Evolutionary conservation across 2,113 vertebrate genomes (phyloP).

Genomic region (Polypterus bichir): DNA sequence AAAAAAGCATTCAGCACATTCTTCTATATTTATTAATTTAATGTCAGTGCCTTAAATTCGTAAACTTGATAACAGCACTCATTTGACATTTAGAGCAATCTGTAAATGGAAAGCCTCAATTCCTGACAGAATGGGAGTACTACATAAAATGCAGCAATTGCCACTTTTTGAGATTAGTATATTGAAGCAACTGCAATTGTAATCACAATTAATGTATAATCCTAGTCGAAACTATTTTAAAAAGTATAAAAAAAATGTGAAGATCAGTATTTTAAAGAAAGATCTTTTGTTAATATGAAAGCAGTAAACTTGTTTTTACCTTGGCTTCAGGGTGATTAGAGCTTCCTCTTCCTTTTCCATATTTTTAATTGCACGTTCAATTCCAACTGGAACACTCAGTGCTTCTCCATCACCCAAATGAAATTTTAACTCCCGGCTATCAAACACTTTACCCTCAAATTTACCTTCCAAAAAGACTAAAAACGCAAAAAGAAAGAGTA

Average conservation of each 20-base stretch:
- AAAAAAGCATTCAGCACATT: too few species aligned
- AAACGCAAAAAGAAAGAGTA: constrained; percentile 4
- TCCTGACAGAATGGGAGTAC: too few species aligned
- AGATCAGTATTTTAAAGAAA: not conserved
- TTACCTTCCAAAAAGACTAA: constrained; percentile 70
- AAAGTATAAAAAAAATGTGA: not conserved
- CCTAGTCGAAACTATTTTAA: not conserved
- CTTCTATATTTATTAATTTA: too few species aligned
- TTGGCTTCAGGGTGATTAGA: constrained; percentile 70
- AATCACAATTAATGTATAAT: too few species aligned
- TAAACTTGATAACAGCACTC: too few species aligned
- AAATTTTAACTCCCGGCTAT: constrained; percentile 75
- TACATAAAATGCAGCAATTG: too few species aligned
- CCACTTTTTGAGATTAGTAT: too few species aligned
- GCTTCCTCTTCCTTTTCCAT: constrained; percentile 90
- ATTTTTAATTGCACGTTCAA: constrained; percentile 78
- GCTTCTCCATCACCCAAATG: constrained; percentile 78
- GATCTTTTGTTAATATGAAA: too few species aligned
- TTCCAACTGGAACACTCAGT: constrained; percentile 64
- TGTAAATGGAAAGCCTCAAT: too few species aligned
- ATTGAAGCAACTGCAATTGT: too few species aligned
- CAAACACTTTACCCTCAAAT: constrained; percentile 59
- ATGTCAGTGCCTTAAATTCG: too few species aligned
- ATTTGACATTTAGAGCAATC: too few species aligned
- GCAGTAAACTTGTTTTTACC: constrained; percentile 43